Evolutionary conservation across 2,797 vertebrate species (phyloP).

Genomic region (Rachycentron canadum): DNA sequence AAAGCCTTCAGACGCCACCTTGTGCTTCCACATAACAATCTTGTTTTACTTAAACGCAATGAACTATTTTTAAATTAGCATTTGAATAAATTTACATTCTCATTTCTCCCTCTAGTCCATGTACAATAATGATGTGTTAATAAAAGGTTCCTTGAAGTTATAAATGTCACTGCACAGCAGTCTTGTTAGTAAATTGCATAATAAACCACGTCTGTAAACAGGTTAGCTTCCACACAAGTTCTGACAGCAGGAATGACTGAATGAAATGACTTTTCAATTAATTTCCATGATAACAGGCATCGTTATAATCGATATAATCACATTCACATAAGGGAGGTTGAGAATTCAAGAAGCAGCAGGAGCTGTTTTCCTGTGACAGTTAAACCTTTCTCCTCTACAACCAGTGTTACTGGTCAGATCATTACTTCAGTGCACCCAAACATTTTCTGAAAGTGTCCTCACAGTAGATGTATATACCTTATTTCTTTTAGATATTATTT

Average conservation of each 20-base stretch:
- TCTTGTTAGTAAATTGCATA: constrained; percentile 26
- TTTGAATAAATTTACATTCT: neutral
- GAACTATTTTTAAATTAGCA: neutral
- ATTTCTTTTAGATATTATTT: too few relatives aligned
- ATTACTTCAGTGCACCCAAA: neutral
- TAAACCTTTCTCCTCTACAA: neutral
- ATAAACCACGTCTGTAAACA: constrained; percentile 16
- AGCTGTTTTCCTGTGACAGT: neutral
- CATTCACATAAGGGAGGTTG: neutral
- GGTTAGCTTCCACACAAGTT: neutral
- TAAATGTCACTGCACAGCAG: constrained; percentile 14
- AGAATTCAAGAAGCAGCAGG: neutral
- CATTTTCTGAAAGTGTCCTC: constrained; percentile 5
- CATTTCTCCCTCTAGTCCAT: neutral
- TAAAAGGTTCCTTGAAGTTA: neutral
- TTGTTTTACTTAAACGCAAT: neutral
- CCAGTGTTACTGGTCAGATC: neutral
- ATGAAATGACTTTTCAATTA: neutral
- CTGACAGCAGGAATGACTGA: constrained; percentile 1
- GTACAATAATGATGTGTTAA: neutral
- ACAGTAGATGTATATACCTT: constrained; percentile 3
- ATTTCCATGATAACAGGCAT: neutral
- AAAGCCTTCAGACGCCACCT: neutral
- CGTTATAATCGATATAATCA: too few relatives aligned
- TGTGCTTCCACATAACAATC: neutral